A percentile compares a stretch with the other conserved stretches of the same genome.
Evolutionary conservation across 2,888 invertebrate species (phyloP).

Genomic region (Phanerotoma sp.): DNA sequence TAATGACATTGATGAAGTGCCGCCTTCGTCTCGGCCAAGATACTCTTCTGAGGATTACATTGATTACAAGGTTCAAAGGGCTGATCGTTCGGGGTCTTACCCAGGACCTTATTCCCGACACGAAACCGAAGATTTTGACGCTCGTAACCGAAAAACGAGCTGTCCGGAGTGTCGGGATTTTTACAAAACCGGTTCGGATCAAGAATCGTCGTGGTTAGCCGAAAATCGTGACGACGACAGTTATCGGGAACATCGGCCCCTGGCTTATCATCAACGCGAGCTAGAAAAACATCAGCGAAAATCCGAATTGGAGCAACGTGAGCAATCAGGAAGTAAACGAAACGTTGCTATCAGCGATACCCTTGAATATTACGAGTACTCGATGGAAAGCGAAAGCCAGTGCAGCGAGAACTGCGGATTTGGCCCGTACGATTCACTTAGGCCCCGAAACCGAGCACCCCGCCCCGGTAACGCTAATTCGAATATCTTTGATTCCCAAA

Average conservation of each 20-base stretch:
- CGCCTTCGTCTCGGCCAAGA: slow-evolving; percentile 4
- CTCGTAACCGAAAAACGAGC: slow-evolving; percentile 50
- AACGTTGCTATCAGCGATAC: slow-evolving; percentile 58
- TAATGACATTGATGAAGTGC: neutral
- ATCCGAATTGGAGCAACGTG: slow-evolving; percentile 36
- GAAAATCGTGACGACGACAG: neutral
- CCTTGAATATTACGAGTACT: slow-evolving; percentile 57
- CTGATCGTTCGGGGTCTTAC: slow-evolving; percentile 29
- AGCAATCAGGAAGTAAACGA: slow-evolving; percentile 52
- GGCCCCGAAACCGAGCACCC: slow-evolving; percentile 57
- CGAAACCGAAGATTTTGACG: slow-evolving; percentile 23
- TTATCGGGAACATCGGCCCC: slow-evolving; percentile 10
- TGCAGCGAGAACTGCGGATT: slow-evolving; percentile 58
- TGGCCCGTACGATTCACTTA: slow-evolving; percentile 57
- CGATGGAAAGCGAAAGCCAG: slow-evolving; percentile 58
- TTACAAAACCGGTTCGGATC: neutral
- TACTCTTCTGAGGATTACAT: slow-evolving; percentile 16
- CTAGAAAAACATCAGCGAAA: slow-evolving; percentile 39
- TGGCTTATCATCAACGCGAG: slow-evolving; percentile 33
- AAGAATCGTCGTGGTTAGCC: neutral
- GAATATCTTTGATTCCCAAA: slow-evolving; percentile 58
- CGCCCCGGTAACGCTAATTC: slow-evolving; percentile 58
- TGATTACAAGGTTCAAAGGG: slow-evolving; percentile 6
- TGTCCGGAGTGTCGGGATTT: slow-evolving; percentile 46
- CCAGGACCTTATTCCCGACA: slow-evolving; percentile 23